These are phyloP conservation scores for Pseudotriccus pelzelni DNA, from an alignment of 2,797 vertebrate species.

Conservation along the genomic window DNA sequence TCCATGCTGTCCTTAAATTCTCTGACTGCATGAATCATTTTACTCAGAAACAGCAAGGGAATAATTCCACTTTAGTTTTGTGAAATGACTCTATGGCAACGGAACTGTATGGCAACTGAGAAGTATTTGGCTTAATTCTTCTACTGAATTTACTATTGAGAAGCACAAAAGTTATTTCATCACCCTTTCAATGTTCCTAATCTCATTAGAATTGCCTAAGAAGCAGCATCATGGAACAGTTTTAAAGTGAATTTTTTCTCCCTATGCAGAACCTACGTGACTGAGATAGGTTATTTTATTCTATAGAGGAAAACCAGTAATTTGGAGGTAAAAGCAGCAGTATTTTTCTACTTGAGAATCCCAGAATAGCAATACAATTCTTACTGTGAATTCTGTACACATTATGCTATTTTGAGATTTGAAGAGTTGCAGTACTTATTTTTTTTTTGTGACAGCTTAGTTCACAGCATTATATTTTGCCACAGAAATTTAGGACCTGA, in stretches of 20 bases:
- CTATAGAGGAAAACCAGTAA: not conserved
- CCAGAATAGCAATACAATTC: not conserved
- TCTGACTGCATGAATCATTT: not conserved
- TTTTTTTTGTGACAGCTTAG: slow-evolving; percentile 28
- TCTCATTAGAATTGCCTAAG: slow-evolving; percentile 9
- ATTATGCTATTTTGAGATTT: slow-evolving; percentile 35
- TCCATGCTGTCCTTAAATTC: not conserved
- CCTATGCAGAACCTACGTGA: not conserved
- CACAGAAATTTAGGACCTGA: slow-evolving; percentile 27
- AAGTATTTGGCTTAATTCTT: not conserved
- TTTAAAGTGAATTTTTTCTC: not conserved
- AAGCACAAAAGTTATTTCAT: not conserved
- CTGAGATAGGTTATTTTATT: not conserved
- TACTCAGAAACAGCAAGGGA: not conserved
- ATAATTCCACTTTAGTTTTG: not conserved
- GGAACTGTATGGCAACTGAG: slow-evolving; percentile 12
- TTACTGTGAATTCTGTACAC: not conserved
- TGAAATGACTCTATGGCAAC: slow-evolving; percentile 39
- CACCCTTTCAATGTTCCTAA: not conserved
- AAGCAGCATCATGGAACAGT: not conserved
- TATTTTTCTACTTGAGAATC: not conserved
- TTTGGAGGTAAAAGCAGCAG: not conserved
- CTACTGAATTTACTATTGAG: not conserved
- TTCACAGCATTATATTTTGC: slow-evolving; percentile 43
- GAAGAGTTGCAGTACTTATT: not conserved